These are phyloP conservation scores for Hololepta plana DNA, from an alignment of 2,888 invertebrate species.

Conservation along the genomic window DNA sequence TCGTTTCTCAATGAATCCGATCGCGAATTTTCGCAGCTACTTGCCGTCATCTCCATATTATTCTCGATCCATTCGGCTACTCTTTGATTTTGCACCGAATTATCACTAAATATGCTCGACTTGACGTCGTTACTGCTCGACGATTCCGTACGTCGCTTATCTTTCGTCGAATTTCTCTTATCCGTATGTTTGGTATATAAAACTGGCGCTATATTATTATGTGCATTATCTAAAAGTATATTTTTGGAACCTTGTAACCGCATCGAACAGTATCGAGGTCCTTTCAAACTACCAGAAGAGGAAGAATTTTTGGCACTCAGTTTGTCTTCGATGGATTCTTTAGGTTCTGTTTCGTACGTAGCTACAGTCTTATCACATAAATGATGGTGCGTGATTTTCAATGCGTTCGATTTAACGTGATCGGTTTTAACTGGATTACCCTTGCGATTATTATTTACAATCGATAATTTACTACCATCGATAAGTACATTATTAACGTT, in stretches of 20 bases:
- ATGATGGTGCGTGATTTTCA: slow-evolving; percentile 11
- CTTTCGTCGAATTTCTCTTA: slow-evolving; percentile 9
- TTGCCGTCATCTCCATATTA: slow-evolving; percentile 31
- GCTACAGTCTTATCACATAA: slow-evolving; percentile 13
- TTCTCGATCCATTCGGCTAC: slow-evolving; percentile 67
- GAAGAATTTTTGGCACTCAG: slow-evolving; percentile 13
- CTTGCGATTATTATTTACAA: no score
- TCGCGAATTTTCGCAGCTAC: slow-evolving; percentile 26
- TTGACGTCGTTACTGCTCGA: slow-evolving; percentile 12
- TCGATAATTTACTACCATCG: no score
- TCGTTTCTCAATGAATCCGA: slow-evolving; percentile 21
- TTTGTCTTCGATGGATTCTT: slow-evolving; percentile 10
- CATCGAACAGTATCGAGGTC: slow-evolving; percentile 60
- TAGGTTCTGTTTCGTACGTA: slow-evolving; percentile 11
- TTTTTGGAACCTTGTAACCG: slow-evolving; percentile 64
- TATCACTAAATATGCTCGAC: slow-evolving; percentile 11
- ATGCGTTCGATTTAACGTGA: slow-evolving; percentile 1
- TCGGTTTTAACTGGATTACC: no score
- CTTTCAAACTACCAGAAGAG: slow-evolving; percentile 20
- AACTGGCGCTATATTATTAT: slow-evolving; percentile 51
- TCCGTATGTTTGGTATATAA: slow-evolving; percentile 40
- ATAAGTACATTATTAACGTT: no score
- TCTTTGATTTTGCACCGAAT: slow-evolving; percentile 18
- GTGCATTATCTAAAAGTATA: slow-evolving; percentile 60
- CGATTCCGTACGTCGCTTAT: slow-evolving; percentile 4